phyloP scores from a whole-genome alignment of 1,140 invertebrate species.

The Brachionus sp. region DNA sequence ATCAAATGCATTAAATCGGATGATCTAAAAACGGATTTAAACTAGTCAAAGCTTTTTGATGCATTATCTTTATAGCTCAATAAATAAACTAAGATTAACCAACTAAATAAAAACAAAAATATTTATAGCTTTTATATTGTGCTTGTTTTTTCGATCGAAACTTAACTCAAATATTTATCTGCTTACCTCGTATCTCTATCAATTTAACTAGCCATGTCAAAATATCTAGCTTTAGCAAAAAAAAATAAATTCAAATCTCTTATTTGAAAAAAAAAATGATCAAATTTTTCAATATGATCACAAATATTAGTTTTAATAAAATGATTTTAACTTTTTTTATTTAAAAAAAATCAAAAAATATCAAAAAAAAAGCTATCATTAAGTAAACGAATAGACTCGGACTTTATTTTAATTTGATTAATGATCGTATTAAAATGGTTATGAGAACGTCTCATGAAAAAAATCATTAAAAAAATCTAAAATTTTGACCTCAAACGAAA shows the following conservation, averaged over 20 bases:
- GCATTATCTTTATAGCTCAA: constrained; percentile 19
- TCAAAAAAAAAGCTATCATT: neutral
- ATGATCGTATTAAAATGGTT: neutral
- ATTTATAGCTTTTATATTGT: neutral
- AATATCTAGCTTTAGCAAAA: neutral
- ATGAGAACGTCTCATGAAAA: neutral
- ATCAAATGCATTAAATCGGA: constrained; percentile 20
- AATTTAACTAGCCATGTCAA: neutral
- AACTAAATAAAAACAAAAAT: constrained; percentile 13
- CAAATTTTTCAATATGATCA: neutral
- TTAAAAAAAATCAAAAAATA: neutral
- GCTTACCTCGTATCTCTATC: neutral
- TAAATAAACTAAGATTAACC: neutral
- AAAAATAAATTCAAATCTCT: neutral
- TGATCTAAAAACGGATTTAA: constrained; percentile 23
- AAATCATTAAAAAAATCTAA: neutral
- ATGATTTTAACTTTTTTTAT: neutral
- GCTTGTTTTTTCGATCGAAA: neutral
- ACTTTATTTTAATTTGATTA: neutral
- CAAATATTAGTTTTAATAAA: no score
- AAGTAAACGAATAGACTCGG: neutral
- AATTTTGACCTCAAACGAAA: neutral
- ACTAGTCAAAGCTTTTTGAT: constrained; percentile 6
- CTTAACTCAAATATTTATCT: neutral
- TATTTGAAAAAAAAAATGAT: neutral